phyloP scores from a whole-genome alignment of 1,140 invertebrate species.

The Hycleus cichorii region DNA sequence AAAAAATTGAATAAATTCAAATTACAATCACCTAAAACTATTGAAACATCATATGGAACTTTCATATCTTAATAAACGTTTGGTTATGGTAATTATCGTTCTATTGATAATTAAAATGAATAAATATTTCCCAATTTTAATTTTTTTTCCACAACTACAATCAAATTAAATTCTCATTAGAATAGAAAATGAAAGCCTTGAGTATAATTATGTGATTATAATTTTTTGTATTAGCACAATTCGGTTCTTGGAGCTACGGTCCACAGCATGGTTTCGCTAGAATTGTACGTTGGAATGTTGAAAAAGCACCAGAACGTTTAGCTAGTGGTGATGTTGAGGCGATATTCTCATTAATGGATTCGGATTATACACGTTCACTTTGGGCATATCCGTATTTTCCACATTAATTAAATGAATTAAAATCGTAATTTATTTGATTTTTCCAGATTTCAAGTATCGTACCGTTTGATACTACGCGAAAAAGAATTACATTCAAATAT shows the following conservation, averaged over 20 bases:
- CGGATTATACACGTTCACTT: conserved; percentile 84
- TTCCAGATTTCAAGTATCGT: conserved; percentile 71
- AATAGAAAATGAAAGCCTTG: not conserved
- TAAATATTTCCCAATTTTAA: no score
- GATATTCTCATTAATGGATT: conserved; percentile 85
- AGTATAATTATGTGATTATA: conserved; percentile 5
- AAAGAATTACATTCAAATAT: conserved; percentile 90
- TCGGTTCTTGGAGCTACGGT: conserved; percentile 86
- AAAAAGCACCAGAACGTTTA: conserved; percentile 76
- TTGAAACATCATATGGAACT: no score
- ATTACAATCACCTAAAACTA: no score
- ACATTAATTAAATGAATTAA: not conserved
- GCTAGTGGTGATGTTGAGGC: conserved; percentile 86
- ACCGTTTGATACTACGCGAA: conserved; percentile 79
- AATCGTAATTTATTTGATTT: conserved; percentile 15
- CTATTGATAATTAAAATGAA: not conserved
- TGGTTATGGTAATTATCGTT: not conserved
- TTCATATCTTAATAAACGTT: not conserved
- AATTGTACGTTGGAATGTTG: conserved; percentile 82
- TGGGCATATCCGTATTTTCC: conserved; percentile 80
- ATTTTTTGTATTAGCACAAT: conserved; percentile 65
- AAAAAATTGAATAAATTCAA: no score
- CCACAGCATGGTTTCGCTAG: conserved; percentile 93
- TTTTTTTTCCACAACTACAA: no score
- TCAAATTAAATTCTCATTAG: no score